Conservation (phyloP, 2,113 vertebrate genomes). For the Gnathonemus echidnorhynchus region DNA sequence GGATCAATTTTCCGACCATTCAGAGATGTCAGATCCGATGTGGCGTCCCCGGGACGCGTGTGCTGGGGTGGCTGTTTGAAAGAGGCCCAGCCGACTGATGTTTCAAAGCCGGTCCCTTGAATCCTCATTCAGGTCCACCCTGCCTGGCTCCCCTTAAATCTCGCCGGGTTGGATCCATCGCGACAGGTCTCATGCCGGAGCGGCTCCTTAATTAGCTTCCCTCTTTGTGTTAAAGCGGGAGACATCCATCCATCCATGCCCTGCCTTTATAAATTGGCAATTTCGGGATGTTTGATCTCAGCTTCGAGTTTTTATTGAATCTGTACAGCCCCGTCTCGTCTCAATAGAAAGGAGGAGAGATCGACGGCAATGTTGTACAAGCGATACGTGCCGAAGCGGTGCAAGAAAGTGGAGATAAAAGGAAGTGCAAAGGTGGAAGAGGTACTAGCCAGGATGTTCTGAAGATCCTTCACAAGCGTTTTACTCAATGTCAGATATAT, state of each 20-base stretch:
- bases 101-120: neutral
- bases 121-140: neutral
- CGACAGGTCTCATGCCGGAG: neutral
- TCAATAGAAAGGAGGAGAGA: neutral
- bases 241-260: neutral
- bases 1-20: constrained; percentile 16
- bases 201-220: neutral
- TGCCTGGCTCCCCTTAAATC: neutral
- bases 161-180: neutral
- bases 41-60: neutral
- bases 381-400: neutral
- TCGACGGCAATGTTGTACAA: neutral
- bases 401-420: neutral
- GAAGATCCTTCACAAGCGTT: neutral
- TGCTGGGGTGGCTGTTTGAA: neutral
- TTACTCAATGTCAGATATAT: neutral
- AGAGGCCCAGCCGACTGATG: neutral
- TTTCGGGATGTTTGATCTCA: neutral
- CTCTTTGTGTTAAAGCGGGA: neutral
- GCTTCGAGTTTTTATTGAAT: neutral
- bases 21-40: constrained; percentile 3
- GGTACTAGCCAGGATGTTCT: neutral
- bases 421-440: neutral
- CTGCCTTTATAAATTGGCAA: neutral
- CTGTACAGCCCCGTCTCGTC: neutral